phyloP scores from a whole-genome alignment of 2,113 vertebrate species.

The Onychostruthus taczanowskii region DNA sequence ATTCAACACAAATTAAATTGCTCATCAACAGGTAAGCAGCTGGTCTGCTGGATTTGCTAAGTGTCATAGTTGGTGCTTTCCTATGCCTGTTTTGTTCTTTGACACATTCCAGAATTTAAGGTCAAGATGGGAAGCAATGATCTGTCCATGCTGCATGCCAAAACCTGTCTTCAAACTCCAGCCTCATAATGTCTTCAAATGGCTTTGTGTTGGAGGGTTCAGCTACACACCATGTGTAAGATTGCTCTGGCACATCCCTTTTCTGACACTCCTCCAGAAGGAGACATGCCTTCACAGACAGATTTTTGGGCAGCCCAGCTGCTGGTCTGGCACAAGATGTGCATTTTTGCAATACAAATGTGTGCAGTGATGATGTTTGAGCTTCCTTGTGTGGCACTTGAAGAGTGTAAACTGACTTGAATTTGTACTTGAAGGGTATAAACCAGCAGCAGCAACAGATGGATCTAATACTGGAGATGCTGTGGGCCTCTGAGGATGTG shows the following conservation, averaged over 20 bases:
- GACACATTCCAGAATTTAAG: not conserved
- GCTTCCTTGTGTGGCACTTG: not conserved
- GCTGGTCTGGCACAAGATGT: not conserved
- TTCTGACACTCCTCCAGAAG: not conserved
- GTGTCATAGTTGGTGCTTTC: not conserved
- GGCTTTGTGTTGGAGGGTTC: not conserved
- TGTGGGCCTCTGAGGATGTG: not conserved
- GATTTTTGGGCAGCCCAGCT: not conserved
- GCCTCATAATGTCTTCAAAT: not conserved
- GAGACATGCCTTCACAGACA: not conserved
- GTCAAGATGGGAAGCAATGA: not conserved
- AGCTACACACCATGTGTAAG: not conserved
- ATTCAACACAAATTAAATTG: constrained; percentile 25
- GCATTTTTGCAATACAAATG: not conserved
- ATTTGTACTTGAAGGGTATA: not conserved
- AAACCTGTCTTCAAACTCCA: not conserved
- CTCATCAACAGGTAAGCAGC: constrained; percentile 22
- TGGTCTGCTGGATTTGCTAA: not conserved
- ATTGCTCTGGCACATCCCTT: not conserved
- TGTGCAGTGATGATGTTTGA: not conserved
- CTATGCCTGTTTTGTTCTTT: not conserved
- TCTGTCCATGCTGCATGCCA: not conserved
- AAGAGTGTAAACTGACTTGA: not conserved
- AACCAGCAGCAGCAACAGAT: not conserved
- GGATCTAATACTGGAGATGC: not conserved